Percentiles rank a stretch among this genome's conserved stretches.
Conservation (phyloP, 92 coral and sea anemone genomes). For the Parazoanthus darwini region DNA sequence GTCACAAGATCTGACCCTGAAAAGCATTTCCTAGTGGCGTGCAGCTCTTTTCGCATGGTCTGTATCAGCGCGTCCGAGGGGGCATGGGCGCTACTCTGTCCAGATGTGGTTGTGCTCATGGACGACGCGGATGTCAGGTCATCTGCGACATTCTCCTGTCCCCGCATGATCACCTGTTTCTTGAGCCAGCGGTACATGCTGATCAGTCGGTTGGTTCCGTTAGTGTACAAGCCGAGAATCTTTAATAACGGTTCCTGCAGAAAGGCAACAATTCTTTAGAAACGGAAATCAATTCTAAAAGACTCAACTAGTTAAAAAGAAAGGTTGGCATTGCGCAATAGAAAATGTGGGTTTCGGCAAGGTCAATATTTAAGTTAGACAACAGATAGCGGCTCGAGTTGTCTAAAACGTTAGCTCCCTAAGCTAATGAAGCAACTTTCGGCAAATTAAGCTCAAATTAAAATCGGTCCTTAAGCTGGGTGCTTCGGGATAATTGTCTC, state of each 20-base stretch:
- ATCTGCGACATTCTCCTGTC: slow-evolving; percentile 48
- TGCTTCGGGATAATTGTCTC: too few species aligned
- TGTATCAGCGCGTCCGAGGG: slow-evolving; percentile 80
- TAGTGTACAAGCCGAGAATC: slow-evolving; percentile 70
- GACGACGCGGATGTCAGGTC: slow-evolving; percentile 64
- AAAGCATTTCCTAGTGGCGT: slow-evolving; percentile 75
- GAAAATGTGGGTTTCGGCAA: too few species aligned
- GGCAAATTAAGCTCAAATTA: too few species aligned
- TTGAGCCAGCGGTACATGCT: slow-evolving; percentile 63
- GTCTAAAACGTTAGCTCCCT: too few species aligned
- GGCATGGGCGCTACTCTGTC: slow-evolving; percentile 62
- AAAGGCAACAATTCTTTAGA: background rate
- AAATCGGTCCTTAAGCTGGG: too few species aligned
- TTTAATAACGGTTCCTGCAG: slow-evolving; percentile 63
- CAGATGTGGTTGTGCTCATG: slow-evolving; percentile 58
- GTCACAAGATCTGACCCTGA: slow-evolving; percentile 71
- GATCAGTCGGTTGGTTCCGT: slow-evolving; percentile 65
- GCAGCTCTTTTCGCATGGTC: slow-evolving; percentile 69
- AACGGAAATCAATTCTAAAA: too few species aligned
- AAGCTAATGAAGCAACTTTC: too few species aligned
- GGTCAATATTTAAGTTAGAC: too few species aligned
- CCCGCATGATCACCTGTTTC: slow-evolving; percentile 61
- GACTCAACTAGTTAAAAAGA: too few species aligned
- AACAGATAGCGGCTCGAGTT: too few species aligned
- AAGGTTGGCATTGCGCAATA: too few species aligned